Conservation (phyloP, 2,888 invertebrate genomes). For the Drosophila falleni region DNA sequence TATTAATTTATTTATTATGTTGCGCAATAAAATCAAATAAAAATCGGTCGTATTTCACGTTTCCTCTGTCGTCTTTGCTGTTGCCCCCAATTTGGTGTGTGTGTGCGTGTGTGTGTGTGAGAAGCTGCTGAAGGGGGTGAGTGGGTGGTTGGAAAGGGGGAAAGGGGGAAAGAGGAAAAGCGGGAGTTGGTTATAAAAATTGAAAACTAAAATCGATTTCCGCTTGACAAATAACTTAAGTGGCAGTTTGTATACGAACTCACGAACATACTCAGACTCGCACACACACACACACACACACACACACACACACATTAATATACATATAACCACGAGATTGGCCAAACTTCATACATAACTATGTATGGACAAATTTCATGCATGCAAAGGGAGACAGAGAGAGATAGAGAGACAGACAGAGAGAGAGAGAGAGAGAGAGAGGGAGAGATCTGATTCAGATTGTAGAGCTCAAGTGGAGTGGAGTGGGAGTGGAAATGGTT, state of each 20-base stretch:
- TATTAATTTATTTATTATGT: constrained; percentile 62
- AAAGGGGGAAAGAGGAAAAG: not conserved
- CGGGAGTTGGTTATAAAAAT: constrained; percentile 33
- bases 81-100: not conserved
- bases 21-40: constrained; percentile 70
- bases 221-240: constrained; percentile 78
- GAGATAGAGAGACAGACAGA: not conserved
- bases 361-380: constrained; percentile 31
- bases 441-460: constrained; percentile 1
- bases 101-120: not conserved
- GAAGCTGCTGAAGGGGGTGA: not conserved
- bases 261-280: constrained; percentile 31
- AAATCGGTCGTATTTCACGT: constrained; percentile 24
- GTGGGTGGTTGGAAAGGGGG: not conserved
- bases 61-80: not conserved
- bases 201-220: constrained; percentile 77
- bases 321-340: constrained; percentile 23
- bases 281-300: constrained; percentile 23
- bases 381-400: constrained; percentile 9
- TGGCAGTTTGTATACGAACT: constrained; percentile 63
- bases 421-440: not conserved
- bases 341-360: constrained; percentile 41
- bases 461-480: not conserved
- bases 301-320: constrained; percentile 8
- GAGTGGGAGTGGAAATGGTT: not conserved